phyloP scores from a whole-genome alignment of 2,797 vertebrate genomes.

The Lutra lutra region DNA sequence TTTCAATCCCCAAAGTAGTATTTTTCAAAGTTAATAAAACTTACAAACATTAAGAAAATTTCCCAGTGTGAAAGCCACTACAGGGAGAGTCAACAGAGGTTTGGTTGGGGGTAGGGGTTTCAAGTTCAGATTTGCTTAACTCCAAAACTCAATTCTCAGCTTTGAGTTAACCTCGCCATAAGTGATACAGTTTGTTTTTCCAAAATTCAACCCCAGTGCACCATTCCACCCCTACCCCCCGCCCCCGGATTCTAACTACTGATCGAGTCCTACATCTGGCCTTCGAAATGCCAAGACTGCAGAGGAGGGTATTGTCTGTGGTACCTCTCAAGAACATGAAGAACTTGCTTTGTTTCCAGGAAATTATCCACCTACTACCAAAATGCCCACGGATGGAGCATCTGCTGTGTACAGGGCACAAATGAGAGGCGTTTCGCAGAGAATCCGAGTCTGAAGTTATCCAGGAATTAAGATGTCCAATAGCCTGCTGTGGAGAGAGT shows the following conservation, averaged over 20 bases:
- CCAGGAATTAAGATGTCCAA: not conserved
- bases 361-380: conserved; percentile 70
- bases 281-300: conserved; percentile 55
- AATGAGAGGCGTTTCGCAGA: conserved; percentile 5
- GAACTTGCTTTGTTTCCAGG: conserved; percentile 58
- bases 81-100: not conserved
- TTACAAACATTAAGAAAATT: not conserved
- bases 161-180: conserved; percentile 40
- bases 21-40: conserved; percentile 17
- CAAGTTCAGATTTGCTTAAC: conserved; percentile 1
- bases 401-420: conserved; percentile 58
- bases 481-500: not conserved
- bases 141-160: not conserved
- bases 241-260: conserved; percentile 9
- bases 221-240: not conserved
- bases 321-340: conserved; percentile 42
- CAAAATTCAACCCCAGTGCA: conserved; percentile 49
- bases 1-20: conserved; percentile 20
- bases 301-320: conserved; percentile 39
- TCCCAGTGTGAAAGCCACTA: not conserved
- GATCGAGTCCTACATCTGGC: conserved; percentile 46
- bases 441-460: not conserved
- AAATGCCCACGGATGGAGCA: conserved; percentile 54
- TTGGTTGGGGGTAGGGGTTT: not conserved
- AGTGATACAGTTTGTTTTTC: conserved; percentile 64